These are phyloP conservation scores for Ceriagrion tenellum DNA, from an alignment of 2,888 invertebrate genomes.

Conservation along the genomic window DNA sequence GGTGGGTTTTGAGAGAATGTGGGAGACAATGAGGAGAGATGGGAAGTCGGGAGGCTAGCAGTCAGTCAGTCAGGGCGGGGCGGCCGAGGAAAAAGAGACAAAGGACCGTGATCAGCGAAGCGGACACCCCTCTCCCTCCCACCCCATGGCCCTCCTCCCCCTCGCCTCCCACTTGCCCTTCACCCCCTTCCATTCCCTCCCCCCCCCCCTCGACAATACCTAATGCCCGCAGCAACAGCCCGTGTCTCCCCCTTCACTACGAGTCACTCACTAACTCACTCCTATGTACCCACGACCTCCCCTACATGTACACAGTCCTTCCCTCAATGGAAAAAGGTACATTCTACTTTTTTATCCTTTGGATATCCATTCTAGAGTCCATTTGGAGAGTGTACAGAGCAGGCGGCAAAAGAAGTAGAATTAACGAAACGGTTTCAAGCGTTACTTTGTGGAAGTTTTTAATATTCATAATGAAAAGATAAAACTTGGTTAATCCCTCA, in stretches of 20 bases:
- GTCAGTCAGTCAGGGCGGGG: conserved; percentile 35
- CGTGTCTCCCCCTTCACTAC: neutral
- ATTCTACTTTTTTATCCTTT: too few species aligned
- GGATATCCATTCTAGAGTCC: too few species aligned
- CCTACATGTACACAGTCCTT: neutral
- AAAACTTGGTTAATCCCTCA: too few species aligned
- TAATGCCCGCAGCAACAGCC: neutral
- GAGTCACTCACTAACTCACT: neutral
- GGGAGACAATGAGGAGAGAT: neutral
- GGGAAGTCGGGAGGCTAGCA: neutral
- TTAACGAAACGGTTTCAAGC: too few species aligned
- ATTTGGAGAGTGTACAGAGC: too few species aligned
- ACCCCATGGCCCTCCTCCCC: neutral
- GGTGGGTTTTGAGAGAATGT: neutral
- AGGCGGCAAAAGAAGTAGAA: too few species aligned
- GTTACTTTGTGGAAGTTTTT: too few species aligned
- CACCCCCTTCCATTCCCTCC: neutral
- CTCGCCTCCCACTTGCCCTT: neutral
- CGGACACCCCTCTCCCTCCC: conserved; percentile 29
- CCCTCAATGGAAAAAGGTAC: neutral
- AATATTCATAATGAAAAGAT: too few species aligned
- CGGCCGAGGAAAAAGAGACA: conserved; percentile 13
- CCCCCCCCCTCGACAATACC: neutral
- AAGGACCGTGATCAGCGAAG: conserved; percentile 55
- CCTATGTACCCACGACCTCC: neutral